Conservation (phyloP, 1,140 invertebrate genomes). For the Eurytemora carolleeae region DNA sequence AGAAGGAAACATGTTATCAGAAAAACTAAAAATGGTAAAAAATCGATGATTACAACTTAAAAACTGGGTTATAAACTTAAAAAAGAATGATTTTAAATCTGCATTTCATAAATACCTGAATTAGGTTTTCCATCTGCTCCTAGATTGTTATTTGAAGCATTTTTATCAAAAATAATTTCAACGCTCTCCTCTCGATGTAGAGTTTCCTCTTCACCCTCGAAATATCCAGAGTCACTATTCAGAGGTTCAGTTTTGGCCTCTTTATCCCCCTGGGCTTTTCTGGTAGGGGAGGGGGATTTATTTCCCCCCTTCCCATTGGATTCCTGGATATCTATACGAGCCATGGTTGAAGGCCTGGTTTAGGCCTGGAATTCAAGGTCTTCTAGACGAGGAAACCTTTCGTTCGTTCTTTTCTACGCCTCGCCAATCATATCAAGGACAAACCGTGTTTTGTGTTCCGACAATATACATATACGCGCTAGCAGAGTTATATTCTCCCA, state of each 20-base stretch:
- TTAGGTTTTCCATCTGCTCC: too few species aligned
- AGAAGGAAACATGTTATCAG: too few species aligned
- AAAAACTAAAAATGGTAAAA: too few species aligned
- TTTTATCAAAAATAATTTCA: not conserved
- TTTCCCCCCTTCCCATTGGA: too few species aligned
- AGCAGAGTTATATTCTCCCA: too few species aligned
- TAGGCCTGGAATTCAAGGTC: not conserved
- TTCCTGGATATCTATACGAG: not conserved
- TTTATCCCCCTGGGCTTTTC: not conserved
- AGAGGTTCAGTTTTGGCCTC: not conserved
- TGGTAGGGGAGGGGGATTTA: not conserved
- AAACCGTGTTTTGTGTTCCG: not conserved
- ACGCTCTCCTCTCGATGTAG: too few species aligned
- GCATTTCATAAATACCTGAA: too few species aligned
- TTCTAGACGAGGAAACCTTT: not conserved
- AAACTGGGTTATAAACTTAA: too few species aligned
- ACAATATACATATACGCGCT: too few species aligned
- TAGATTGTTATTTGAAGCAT: not conserved
- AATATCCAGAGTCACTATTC: not conserved
- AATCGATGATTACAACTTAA: too few species aligned
- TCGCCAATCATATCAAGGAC: not conserved
- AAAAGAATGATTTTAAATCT: too few species aligned
- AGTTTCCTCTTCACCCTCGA: not conserved
- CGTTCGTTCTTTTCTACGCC: not conserved
- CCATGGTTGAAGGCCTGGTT: not conserved